phyloP scores from a whole-genome alignment of 92 coral and sea anemone genomes.

The Galaxea fascicularis region DNA sequence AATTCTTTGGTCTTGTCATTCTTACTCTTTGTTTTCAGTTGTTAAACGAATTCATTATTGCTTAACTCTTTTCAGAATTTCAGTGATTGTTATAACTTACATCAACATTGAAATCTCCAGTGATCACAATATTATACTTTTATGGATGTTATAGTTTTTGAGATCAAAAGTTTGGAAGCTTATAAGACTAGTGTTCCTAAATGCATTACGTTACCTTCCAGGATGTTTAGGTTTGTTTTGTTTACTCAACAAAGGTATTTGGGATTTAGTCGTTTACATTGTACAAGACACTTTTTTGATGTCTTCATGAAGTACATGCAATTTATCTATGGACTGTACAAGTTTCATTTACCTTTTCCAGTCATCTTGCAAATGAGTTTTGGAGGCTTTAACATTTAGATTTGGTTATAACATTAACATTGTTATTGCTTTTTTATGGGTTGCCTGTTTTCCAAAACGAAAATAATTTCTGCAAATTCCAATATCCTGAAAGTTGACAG shows the following conservation, averaged over 20 bases:
- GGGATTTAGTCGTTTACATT: neutral
- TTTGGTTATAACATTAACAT: too few relatives aligned
- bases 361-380: too few relatives aligned
- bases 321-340: too few relatives aligned
- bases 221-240: neutral
- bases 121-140: neutral
- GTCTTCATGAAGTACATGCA: neutral
- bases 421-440: too few relatives aligned
- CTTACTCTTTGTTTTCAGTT: neutral
- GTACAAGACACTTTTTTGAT: neutral
- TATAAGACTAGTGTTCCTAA: neutral
- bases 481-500: too few relatives aligned
- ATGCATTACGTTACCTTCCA: neutral
- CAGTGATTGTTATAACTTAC: neutral
- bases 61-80: neutral
- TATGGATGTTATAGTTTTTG: neutral
- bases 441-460: too few relatives aligned
- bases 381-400: too few relatives aligned
- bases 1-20: too few relatives aligned
- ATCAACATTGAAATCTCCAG: neutral
- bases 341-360: too few relatives aligned
- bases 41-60: too few relatives aligned
- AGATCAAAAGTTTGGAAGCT: neutral
- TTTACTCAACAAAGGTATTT: constrained; percentile 42
- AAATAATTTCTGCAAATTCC: too few relatives aligned